Evolutionary conservation across 1,140 invertebrate species (phyloP).

Genomic region (Choristoneura fumiferana): DNA sequence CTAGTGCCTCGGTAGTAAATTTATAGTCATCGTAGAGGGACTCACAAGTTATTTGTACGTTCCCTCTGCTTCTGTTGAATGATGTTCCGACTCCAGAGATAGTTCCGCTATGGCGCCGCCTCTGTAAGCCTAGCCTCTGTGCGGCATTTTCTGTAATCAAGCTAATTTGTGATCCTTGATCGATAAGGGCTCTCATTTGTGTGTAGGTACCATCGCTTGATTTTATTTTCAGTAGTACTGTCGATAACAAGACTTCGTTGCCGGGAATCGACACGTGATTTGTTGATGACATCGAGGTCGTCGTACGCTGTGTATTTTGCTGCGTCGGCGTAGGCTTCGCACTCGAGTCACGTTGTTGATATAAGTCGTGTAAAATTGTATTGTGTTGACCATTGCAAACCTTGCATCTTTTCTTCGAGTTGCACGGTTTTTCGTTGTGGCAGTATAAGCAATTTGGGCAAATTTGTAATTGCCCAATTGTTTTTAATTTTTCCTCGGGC

Average conservation of each 20-base stretch:
- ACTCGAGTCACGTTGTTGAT: no score
- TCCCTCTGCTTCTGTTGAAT: not conserved
- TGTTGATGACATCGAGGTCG: no score
- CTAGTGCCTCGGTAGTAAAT: not conserved
- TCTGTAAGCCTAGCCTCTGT: not conserved
- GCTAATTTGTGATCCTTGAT: slow-evolving; percentile 6
- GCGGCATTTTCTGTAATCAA: not conserved
- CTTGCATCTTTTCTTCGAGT: not conserved
- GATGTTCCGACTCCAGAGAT: not conserved
- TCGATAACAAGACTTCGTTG: not conserved
- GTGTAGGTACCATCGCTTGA: not conserved
- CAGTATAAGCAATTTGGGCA: not conserved
- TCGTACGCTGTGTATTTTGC: not conserved
- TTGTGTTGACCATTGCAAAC: not conserved
- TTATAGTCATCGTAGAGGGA: not conserved
- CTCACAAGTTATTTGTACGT: not conserved
- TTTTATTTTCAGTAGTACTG: not conserved
- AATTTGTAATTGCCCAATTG: not conserved
- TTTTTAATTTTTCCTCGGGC: not conserved
- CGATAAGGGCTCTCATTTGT: not conserved
- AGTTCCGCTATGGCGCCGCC: not conserved
- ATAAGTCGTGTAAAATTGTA: not conserved
- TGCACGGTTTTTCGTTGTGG: not conserved
- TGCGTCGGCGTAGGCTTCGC: not conserved
- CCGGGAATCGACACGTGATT: not conserved